Conservation (phyloP, 2,113 vertebrate species). For the Sapajus apella region DNA sequence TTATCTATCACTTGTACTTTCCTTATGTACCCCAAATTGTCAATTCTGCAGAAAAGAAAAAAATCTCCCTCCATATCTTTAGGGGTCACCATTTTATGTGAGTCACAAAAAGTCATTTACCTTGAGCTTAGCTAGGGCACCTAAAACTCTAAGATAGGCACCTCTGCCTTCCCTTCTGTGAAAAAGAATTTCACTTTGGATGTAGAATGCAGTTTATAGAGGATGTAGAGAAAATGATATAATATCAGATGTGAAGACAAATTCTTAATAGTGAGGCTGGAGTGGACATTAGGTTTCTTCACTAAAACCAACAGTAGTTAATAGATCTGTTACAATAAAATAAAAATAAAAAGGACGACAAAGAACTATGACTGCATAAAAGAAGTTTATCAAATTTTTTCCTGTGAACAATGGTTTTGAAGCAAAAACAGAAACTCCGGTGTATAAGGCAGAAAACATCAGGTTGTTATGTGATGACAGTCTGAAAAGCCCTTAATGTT, state of each 20-base stretch:
- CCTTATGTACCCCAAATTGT: background rate
- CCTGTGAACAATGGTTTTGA: background rate
- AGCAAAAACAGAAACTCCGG: conserved; percentile 2
- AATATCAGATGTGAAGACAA: background rate
- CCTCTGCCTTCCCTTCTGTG: background rate
- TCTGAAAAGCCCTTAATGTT: conserved; percentile 38
- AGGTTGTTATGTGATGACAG: conserved; percentile 21
- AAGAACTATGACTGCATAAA: background rate
- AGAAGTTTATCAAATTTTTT: background rate
- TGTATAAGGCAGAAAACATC: background rate
- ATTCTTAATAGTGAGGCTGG: background rate
- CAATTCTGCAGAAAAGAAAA: background rate
- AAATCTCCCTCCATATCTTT: background rate
- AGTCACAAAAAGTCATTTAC: background rate
- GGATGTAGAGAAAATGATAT: background rate
- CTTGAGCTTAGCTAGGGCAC: background rate
- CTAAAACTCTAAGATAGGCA: background rate
- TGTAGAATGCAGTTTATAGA: background rate
- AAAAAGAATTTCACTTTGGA: background rate
- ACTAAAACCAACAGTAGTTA: background rate
- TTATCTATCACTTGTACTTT: background rate
- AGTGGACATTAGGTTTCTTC: background rate
- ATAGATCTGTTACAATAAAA: conserved; percentile 8
- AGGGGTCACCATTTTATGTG: background rate
- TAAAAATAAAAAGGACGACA: background rate